phyloP scores from a whole-genome alignment of 2,797 vertebrate genomes.

The Rhincodon typus region DNA sequence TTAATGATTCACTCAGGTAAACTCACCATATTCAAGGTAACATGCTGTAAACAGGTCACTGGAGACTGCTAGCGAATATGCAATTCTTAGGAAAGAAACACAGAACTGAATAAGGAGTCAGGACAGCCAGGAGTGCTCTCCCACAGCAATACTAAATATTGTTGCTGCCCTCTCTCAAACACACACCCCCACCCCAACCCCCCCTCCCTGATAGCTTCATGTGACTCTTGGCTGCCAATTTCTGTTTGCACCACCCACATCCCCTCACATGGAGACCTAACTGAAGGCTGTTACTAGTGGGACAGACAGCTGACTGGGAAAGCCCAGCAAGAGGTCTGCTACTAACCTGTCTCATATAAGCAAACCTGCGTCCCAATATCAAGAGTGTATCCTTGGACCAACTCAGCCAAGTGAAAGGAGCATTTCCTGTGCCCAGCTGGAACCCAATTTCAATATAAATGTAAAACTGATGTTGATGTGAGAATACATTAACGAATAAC shows the following conservation, averaged over 20 bases:
- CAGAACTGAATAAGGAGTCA: background rate
- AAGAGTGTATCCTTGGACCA: background rate
- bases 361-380: background rate
- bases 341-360: background rate
- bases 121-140: background rate
- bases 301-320: background rate
- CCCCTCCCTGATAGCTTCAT: background rate
- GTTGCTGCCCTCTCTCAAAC: background rate
- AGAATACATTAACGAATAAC: too few relatives aligned
- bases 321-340: background rate
- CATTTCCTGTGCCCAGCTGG: background rate
- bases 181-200: background rate
- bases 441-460: too few relatives aligned
- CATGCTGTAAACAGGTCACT: background rate
- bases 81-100: background rate
- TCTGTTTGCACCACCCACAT: background rate
- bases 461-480: too few relatives aligned
- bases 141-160: background rate
- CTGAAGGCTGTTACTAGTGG: background rate
- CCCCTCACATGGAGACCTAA: background rate
- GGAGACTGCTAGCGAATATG: background rate
- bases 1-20: background rate
- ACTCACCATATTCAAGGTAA: background rate
- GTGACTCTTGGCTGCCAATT: background rate
- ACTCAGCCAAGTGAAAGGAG: background rate